These are phyloP conservation scores for Drosophila rhopaloa DNA, from an alignment of 1,140 invertebrate species.

Conservation along the genomic window DNA sequence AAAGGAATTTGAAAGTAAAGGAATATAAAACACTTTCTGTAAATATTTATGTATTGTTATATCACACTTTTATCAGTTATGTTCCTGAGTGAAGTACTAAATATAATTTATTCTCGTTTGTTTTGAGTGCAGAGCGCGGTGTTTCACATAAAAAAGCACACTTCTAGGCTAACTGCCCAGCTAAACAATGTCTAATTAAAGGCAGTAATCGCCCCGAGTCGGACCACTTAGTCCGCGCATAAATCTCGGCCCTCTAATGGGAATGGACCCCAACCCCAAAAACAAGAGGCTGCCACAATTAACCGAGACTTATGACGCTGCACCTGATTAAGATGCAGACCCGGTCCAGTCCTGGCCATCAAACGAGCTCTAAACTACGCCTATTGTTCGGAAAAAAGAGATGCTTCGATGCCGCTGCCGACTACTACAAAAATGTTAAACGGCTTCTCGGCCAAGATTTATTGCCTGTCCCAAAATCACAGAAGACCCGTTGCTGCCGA, in stretches of 20 bases:
- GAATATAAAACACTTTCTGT: background rate
- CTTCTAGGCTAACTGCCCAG: background rate
- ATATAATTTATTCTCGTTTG: conserved; percentile 21
- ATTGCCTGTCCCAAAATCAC: conserved; percentile 78
- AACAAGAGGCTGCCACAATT: conserved; percentile 52
- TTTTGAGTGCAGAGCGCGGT: conserved; percentile 20
- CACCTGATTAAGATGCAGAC: conserved; percentile 70
- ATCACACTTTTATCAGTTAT: background rate
- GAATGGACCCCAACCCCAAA: background rate
- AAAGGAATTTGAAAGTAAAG: background rate
- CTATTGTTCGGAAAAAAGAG: conserved; percentile 62
- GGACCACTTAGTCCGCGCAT: conserved; percentile 64
- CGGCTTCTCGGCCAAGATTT: conserved; percentile 66
- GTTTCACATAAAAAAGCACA: conserved; percentile 37
- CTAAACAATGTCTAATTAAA: conserved; percentile 66
- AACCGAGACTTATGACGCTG: conserved; percentile 73
- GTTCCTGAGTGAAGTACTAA: conserved; percentile 9
- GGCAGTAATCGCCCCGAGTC: conserved; percentile 36
- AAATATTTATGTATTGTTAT: background rate
- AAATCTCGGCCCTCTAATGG: conserved; percentile 54
- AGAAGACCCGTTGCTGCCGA: conserved; percentile 71
- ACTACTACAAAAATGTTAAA: conserved; percentile 76
- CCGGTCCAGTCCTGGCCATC: conserved; percentile 26
- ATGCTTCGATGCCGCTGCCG: conserved; percentile 19
- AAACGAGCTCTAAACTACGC: conserved; percentile 64